A percentile compares a stretch with the other conserved stretches of the same genome.
phyloP scores from a whole-genome alignment of 1,140 invertebrate genomes.

The Ceratosolen solmsi region DNA sequence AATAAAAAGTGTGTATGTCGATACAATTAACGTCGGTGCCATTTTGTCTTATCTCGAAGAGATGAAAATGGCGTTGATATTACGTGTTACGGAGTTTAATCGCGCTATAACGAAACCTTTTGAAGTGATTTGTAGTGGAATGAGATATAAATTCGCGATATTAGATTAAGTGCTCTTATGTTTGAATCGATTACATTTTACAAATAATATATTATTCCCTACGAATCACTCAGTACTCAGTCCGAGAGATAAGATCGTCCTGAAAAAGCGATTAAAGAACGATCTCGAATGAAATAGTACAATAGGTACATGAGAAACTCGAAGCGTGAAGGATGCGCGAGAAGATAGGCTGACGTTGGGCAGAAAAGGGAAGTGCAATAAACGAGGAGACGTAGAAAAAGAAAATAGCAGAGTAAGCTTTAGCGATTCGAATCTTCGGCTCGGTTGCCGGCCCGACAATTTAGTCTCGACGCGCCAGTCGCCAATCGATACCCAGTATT shows the following conservation, averaged over 20 bases:
- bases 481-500: too few species aligned
- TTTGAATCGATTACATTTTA: neutral
- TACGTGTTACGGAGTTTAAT: neutral
- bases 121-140: neutral
- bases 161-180: neutral
- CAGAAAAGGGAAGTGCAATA: neutral
- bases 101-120: neutral
- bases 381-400: too few species aligned
- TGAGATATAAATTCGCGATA: neutral
- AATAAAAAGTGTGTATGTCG: neutral
- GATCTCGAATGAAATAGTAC: neutral
- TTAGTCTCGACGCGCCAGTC: too few species aligned
- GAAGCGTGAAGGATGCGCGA: neutral
- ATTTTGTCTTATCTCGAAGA: too few species aligned
- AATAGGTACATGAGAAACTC: neutral
- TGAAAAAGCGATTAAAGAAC: neutral
- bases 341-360: too few species aligned
- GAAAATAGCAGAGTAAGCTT: too few species aligned
- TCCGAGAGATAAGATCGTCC: neutral
- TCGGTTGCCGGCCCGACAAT: too few species aligned
- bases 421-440: too few species aligned
- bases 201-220: neutral
- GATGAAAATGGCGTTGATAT: neutral
- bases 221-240: neutral
- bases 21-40: too few species aligned